A percentile compares a stretch with the other conserved stretches of the same genome.
Evolutionary conservation across 1,140 invertebrate genomes (phyloP).

Genomic region (Caenorhabditis inopinata): DNA sequence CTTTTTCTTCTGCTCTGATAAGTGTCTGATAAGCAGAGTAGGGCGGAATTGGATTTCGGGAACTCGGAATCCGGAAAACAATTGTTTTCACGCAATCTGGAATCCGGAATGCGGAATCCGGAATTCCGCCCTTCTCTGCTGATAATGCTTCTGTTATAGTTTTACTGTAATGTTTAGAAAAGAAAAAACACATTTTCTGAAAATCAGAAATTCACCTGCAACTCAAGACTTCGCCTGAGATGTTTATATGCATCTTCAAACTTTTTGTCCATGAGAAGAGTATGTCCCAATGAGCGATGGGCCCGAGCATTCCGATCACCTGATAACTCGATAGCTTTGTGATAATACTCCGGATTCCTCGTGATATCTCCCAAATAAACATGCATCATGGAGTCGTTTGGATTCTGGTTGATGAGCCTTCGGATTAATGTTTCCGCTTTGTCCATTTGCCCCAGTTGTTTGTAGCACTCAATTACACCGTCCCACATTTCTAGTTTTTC

Average conservation of each 20-base stretch:
- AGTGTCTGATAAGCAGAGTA: no score
- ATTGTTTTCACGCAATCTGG: no score
- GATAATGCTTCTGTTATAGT: no score
- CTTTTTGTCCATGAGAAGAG: constrained; percentile 76
- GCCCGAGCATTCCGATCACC: constrained; percentile 75
- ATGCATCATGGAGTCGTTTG: constrained; percentile 80
- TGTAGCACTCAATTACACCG: constrained; percentile 86
- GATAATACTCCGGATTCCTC: constrained; percentile 75
- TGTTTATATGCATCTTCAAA: constrained; percentile 76
- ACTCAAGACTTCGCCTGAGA: constrained; percentile 77
- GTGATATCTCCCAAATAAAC: constrained; percentile 85
- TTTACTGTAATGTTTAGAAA: no score
- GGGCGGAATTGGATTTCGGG: no score
- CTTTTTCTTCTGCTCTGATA: no score
- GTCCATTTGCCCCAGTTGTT: constrained; percentile 72
- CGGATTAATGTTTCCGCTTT: constrained; percentile 83
- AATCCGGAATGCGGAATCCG: no score
- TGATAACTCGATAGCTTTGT: constrained; percentile 82
- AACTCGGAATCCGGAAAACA: no score
- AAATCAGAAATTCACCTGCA: no score
- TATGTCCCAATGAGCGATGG: constrained; percentile 79
- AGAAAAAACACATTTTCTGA: no score
- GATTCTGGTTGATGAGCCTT: constrained; percentile 76
- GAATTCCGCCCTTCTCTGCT: no score
- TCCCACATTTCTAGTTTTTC: constrained; percentile 83